Evolutionary conservation across 2,888 invertebrate genomes (phyloP).

Genomic region (Empis livida): DNA sequence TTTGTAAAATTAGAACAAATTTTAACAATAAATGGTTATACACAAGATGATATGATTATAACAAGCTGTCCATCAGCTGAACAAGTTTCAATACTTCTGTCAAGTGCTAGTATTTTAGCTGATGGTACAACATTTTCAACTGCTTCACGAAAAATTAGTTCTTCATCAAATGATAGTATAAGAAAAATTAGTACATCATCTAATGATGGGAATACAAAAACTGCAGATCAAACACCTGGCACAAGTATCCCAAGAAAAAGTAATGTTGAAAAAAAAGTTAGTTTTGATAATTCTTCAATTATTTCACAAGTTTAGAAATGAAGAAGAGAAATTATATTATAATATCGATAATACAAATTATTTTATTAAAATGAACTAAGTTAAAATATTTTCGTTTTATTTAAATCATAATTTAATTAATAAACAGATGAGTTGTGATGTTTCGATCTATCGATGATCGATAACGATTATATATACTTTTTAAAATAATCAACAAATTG

Average conservation of each 20-base stretch:
- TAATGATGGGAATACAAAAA: neutral
- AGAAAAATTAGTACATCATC: constrained; percentile 25
- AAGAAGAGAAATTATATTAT: neutral
- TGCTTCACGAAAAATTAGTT: constrained; percentile 23
- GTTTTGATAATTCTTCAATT: constrained; percentile 16
- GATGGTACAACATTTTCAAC: constrained; percentile 25
- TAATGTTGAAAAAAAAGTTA: constrained; percentile 17
- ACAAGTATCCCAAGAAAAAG: constrained; percentile 19
- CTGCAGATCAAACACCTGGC: constrained; percentile 12
- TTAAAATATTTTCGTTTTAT: too few relatives aligned
- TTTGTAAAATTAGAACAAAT: constrained; percentile 77
- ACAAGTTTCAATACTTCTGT: constrained; percentile 79
- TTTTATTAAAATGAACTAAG: too few relatives aligned
- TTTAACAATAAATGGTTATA: constrained; percentile 59
- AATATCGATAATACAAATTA: neutral
- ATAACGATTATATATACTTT: too few relatives aligned
- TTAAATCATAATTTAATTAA: too few relatives aligned
- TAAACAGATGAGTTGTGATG: too few relatives aligned
- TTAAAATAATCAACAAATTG: too few relatives aligned
- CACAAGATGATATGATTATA: constrained; percentile 66
- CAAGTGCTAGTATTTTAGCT: constrained; percentile 59
- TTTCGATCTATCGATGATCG: too few relatives aligned
- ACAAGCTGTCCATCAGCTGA: constrained; percentile 88
- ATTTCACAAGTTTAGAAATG: neutral
- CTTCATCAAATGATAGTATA: constrained; percentile 20